Conservation (phyloP, 2,797 vertebrate species). For the Anas flavirostris region DNA sequence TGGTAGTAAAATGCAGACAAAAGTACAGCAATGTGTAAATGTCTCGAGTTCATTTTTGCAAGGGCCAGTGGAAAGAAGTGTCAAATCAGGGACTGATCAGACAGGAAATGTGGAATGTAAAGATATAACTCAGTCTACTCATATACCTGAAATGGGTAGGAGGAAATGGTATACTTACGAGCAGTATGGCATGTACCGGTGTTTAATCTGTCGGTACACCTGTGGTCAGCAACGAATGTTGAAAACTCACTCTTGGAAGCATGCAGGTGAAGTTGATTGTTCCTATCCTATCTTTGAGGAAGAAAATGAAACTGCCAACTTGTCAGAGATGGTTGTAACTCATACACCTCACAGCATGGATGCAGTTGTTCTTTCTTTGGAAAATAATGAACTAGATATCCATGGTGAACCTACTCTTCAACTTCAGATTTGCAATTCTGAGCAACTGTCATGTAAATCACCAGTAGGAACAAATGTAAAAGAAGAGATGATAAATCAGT, state of each 20-base stretch:
- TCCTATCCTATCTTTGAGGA: slow-evolving; percentile 97
- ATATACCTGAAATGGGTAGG: slow-evolving; percentile 61
- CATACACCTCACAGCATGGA: slow-evolving; percentile 65
- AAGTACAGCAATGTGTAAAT: slow-evolving; percentile 37
- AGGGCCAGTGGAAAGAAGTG: slow-evolving; percentile 42
- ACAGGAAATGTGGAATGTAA: slow-evolving; percentile 34
- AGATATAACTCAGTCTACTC: not conserved
- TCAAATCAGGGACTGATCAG: slow-evolving; percentile 40
- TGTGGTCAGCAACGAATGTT: slow-evolving; percentile 96
- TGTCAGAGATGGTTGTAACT: slow-evolving; percentile 71
- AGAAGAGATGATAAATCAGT: slow-evolving; percentile 57
- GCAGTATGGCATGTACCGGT: slow-evolving; percentile 92
- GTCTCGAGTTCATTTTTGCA: not conserved
- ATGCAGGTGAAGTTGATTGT: slow-evolving; percentile 94
- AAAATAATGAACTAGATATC: slow-evolving; percentile 74
- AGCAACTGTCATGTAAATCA: slow-evolving; percentile 55
- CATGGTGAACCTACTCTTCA: slow-evolving; percentile 80
- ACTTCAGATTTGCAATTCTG: slow-evolving; percentile 85
- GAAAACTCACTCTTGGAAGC: slow-evolving; percentile 98
- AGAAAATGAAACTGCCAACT: slow-evolving; percentile 77
- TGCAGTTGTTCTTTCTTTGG: slow-evolving; percentile 79
- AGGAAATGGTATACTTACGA: slow-evolving; percentile 97
- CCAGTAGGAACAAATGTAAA: slow-evolving; percentile 35
- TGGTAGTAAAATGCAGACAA: slow-evolving; percentile 32
- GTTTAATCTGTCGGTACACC: slow-evolving; percentile 96